Conservation (phyloP, 2,113 vertebrate species). For the Seriola rivoliana region DNA sequence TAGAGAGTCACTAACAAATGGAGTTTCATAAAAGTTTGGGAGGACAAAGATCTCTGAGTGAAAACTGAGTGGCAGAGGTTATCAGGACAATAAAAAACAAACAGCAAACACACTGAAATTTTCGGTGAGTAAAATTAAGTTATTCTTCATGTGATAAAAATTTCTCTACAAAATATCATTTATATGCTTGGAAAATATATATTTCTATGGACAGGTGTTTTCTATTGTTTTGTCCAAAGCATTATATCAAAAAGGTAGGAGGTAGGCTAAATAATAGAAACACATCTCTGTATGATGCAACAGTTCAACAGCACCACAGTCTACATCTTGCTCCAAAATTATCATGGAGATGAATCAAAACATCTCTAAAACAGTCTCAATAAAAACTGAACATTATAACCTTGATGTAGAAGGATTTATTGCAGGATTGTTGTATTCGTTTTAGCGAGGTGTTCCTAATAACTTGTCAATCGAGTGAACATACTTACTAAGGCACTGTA, state of each 20-base stretch:
- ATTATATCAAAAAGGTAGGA: background rate
- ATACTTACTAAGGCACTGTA: constrained; percentile 92
- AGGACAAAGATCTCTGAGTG: too few species aligned
- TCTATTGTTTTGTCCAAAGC: background rate
- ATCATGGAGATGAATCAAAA: background rate
- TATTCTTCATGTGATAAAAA: too few species aligned
- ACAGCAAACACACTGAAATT: too few species aligned
- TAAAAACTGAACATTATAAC: too few species aligned
- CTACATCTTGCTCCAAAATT: background rate
- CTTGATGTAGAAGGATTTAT: background rate
- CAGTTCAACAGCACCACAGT: background rate
- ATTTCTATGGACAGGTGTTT: background rate
- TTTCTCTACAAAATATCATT: too few species aligned
- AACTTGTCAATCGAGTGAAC: background rate
- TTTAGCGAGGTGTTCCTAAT: background rate
- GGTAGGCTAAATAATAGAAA: background rate
- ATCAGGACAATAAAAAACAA: too few species aligned
- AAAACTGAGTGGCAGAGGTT: too few species aligned
- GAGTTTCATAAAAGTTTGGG: too few species aligned
- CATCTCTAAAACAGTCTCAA: background rate
- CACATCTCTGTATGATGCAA: background rate
- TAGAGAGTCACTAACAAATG: too few species aligned
- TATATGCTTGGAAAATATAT: too few species aligned
- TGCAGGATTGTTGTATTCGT: background rate
- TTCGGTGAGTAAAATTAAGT: too few species aligned